Evolutionary conservation across 2,888 invertebrate species (phyloP), one percentile per base, ranked within the genome.

Genomic region (Pterobdella sp.): DNA sequence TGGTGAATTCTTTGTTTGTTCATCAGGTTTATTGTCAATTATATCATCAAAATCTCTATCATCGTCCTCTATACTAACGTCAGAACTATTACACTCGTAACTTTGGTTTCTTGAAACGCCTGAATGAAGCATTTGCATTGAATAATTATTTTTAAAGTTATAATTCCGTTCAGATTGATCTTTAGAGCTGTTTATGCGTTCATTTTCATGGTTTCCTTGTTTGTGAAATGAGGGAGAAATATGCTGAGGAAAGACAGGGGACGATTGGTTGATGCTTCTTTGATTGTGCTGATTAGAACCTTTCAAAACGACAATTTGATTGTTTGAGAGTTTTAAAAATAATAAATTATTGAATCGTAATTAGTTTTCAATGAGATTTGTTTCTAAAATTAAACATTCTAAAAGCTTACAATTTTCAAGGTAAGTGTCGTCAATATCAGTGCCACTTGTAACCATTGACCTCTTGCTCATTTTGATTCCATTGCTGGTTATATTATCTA

Each of bases 51-150:
- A 31, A 35, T 71, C 63, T 14, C 34, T 63, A 22, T 65, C 66
- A 34, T 73, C 68, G 63, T 73, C 73, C 7, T 34, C 37, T n/a
- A 63, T 56, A 49, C 68, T 73, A 60, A 68, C 68, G 60, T 73
- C 73, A 4, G 68, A 73, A 36, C 69, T 64, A 34, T 71, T 69
- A 34, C 69, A 69, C 3, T 67, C 67, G 26, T 36, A 66, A 35
- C 36, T 68, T 52, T 49, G 42, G 35, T 67, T 68, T 42, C 68
- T 37, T 31, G 73, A 52, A 1, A 42, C 52, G 29, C 29, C 49
- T 34, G 52, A 42, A 52, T 66, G 66, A n/a, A 52, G 42, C 26
- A 67, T 35, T 52, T 68, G 29, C 26, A 69, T 52, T 69, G 69
- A 52, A 42, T 49, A 52, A 31, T 69, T 26, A 56, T 56, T 56